Conservation (phyloP, 2,888 invertebrate genomes). For the Sipha maydis region DNA sequence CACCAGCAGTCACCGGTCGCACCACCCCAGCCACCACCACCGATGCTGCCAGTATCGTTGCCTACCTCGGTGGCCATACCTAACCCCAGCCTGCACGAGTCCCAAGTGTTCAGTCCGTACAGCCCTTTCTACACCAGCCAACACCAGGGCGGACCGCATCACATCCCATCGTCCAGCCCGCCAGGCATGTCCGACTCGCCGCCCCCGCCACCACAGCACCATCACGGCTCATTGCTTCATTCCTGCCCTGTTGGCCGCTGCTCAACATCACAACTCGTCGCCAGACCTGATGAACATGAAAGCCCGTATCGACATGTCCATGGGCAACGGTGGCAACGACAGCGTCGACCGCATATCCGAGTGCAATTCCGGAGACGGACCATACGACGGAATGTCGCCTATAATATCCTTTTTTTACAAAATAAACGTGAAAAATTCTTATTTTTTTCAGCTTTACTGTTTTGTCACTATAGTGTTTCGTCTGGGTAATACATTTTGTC, state of each 20-base stretch:
- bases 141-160: slow-evolving; percentile 69
- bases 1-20: slow-evolving; percentile 80
- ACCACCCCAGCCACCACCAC: slow-evolving; percentile 78
- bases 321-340: slow-evolving; percentile 75
- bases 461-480: not conserved
- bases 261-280: slow-evolving; percentile 83
- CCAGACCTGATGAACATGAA: slow-evolving; percentile 82
- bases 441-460: not conserved
- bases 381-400: slow-evolving; percentile 91
- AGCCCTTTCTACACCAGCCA: slow-evolving; percentile 80
- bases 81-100: slow-evolving; percentile 94
- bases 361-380: slow-evolving; percentile 89
- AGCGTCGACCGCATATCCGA: slow-evolving; percentile 87
- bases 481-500: not conserved
- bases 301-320: slow-evolving; percentile 68
- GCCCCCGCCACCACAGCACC: slow-evolving; percentile 81
- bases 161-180: slow-evolving; percentile 68
- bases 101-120: slow-evolving; percentile 91
- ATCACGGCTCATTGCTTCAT: slow-evolving; percentile 86
- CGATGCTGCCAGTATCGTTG: slow-evolving; percentile 87
- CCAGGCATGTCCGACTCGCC: slow-evolving; percentile 77
- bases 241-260: slow-evolving; percentile 85
- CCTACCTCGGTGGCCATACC: slow-evolving; percentile 97
- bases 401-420: slow-evolving; percentile 88
- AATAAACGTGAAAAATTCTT: not conserved